phyloP scores from a whole-genome alignment of 2,888 invertebrate species.

The Clepsis dumicolana region DNA sequence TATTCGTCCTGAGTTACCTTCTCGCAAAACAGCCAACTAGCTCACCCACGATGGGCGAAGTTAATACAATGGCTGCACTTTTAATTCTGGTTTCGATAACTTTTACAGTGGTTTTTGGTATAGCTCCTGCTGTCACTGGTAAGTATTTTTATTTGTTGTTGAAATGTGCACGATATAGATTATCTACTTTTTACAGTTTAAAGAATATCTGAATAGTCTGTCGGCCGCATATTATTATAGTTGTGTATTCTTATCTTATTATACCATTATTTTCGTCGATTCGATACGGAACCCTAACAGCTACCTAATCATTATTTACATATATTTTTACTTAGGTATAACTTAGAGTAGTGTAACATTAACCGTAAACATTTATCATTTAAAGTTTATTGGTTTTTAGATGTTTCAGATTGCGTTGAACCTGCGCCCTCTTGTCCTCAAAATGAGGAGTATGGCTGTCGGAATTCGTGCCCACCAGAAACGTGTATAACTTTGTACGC shows the following conservation, averaged over 20 bases:
- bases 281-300: no score
- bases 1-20: neutral
- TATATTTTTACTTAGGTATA: no score
- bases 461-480: conserved; percentile 24
- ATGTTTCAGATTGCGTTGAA: neutral
- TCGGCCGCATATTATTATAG: no score
- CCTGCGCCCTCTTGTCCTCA: conserved; percentile 14
- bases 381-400: neutral
- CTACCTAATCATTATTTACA: no score
- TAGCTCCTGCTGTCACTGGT: conserved; percentile 14
- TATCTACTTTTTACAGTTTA: no score
- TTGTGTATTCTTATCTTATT: no score
- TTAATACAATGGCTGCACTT: conserved; percentile 6
- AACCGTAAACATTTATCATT: no score
- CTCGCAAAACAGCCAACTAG: conserved; percentile 1
- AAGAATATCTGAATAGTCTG: no score
- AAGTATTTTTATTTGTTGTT: neutral
- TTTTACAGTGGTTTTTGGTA: conserved; percentile 3
- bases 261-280: no score
- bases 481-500: conserved; percentile 17
- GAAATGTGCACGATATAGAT: no score
- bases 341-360: no score
- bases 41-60: conserved; percentile 13
- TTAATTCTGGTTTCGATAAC: neutral
- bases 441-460: conserved; percentile 28